Evolutionary conservation across 2,888 invertebrate species (phyloP).

Genomic region (Tachina lurida): DNA sequence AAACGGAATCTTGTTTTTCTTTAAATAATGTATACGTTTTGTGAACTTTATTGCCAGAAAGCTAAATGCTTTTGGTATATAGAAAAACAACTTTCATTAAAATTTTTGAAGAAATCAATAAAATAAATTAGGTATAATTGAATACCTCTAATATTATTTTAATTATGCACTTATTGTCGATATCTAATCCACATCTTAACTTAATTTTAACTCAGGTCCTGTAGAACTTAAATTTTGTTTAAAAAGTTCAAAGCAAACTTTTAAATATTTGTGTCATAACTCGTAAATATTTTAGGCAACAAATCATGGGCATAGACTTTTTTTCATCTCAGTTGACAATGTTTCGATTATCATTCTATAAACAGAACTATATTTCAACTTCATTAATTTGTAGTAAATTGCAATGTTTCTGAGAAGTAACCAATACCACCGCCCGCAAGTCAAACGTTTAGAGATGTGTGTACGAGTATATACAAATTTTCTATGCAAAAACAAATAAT

Average conservation of each 20-base stretch:
- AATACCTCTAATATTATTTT: too few species aligned
- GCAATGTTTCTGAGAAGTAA: slow-evolving; percentile 53
- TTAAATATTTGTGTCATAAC: neutral
- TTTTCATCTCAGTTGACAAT: neutral
- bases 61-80: too few species aligned
- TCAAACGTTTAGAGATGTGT: too few species aligned
- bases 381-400: slow-evolving; percentile 45
- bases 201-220: too few species aligned
- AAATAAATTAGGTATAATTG: too few species aligned
- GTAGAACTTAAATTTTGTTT: too few species aligned
- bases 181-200: too few species aligned
- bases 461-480: slow-evolving; percentile 40
- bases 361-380: slow-evolving; percentile 23
- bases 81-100: neutral
- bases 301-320: neutral
- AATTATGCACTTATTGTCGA: too few species aligned
- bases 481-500: slow-evolving; percentile 56
- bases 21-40: too few species aligned
- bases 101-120: too few species aligned
- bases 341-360: slow-evolving; percentile 9
- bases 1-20: neutral
- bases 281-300: neutral
- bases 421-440: slow-evolving; percentile 55
- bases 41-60: too few species aligned
- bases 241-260: too few species aligned